Base-by-base conservation (phyloP, 2,888 invertebrate species). In the Abrostola triplasia region DNA sequence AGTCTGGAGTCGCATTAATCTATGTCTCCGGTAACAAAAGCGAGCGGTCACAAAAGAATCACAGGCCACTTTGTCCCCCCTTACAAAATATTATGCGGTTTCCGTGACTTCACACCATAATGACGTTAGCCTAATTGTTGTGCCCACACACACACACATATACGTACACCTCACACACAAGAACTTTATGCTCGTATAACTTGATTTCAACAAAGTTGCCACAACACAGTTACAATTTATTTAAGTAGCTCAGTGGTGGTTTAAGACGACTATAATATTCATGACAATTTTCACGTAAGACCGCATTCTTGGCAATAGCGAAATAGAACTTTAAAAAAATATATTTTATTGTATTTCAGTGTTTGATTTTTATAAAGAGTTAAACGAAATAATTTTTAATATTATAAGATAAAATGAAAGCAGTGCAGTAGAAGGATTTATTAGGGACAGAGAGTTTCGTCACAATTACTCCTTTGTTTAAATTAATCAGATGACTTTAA, bases 1-100 rank as follows among this genome's bases (percentile, higher is more conserved):
- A 58, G 36, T 52, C 63, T 69, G 49, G n/a, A 68, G 51, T 36
- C 61, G 73, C 87, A 90, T 91, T 88, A 89, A 90, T 92, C 89
- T 88, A 84, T 83, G 88, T 90, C 88, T 56, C 42, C 75, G 65
- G 76, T 80, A 81, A 90, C 88, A 91, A 90, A 84, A 88, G 88
- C 86, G 78, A 79, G 73, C 75, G 70, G 69, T 68, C 73, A 90
- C 88, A 90, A 90, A 89, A 84, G 86, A 85, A 77, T 80, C 77
- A 76, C 73, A 75, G 64, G 74, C 76, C 73, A 73, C 74, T 75
- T 80, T 75, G 66, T 70, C 59, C 71, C 67, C 67, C 58, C 67
- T 65, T 47, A 74, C 73, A 67, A 81, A 82, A 85, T 83, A 87
- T 86, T 80, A 84, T 82, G 82, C 74, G 77, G 67, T 80, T 77